phyloP scores from a whole-genome alignment of 2,888 invertebrate genomes.

The Carabus problematicus region DNA sequence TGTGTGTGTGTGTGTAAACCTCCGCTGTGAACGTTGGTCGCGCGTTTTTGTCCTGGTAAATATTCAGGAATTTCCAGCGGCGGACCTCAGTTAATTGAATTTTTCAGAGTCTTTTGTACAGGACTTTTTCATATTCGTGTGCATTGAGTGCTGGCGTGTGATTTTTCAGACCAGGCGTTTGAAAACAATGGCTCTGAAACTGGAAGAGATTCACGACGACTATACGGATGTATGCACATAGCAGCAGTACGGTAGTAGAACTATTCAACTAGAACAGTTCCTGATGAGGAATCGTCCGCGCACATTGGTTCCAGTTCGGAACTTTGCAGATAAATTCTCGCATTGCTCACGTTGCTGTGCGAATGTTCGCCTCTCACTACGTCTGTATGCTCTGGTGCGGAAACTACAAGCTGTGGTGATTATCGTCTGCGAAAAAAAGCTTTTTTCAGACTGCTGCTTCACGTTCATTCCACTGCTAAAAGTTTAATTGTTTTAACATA shows the following conservation, averaged over 20 bases:
- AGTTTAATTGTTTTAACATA: conserved; percentile 52
- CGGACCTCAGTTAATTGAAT: conserved; percentile 16
- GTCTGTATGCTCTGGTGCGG: conserved; percentile 47
- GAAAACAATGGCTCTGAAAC: conserved; percentile 29
- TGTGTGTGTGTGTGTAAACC: neutral
- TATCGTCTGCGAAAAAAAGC: conserved; percentile 47
- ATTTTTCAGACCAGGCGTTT: conserved; percentile 3
- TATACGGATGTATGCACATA: neutral
- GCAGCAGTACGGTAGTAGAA: neutral
- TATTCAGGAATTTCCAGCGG: conserved; percentile 16
- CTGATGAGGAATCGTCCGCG: conserved; percentile 12
- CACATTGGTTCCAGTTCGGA: conserved; percentile 1
- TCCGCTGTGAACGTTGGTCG: neutral
- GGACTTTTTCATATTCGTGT: too few species aligned
- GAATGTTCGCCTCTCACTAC: neutral
- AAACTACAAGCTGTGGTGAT: conserved; percentile 51
- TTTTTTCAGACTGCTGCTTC: conserved; percentile 46
- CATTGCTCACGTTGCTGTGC: neutral
- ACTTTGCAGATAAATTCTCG: conserved; percentile 31
- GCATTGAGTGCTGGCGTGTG: too few species aligned
- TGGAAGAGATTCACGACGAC: too few species aligned
- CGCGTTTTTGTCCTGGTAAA: conserved; percentile 16
- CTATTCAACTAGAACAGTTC: conserved; percentile 2
- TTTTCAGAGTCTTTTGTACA: conserved; percentile 12
- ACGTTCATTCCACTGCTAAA: conserved; percentile 46